These are phyloP conservation scores for Campodea augens DNA, from an alignment of 1,140 invertebrate genomes.

Conservation along the genomic window DNA sequence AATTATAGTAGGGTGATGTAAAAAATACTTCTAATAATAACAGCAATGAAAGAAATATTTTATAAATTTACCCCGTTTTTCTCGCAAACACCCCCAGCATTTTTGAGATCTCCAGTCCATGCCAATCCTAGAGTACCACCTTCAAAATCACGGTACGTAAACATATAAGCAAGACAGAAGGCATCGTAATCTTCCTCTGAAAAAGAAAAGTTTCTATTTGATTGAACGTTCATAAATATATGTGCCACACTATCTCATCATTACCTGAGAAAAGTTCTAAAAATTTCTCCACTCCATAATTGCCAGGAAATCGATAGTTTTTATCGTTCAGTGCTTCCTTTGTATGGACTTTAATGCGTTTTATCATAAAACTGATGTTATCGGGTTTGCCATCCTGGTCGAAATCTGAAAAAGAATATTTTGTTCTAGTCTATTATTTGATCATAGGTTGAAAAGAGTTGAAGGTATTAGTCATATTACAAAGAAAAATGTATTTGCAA, in stretches of 20 bases:
- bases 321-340: constrained; percentile 59
- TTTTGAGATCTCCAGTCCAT: constrained; percentile 89
- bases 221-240: constrained; percentile 17
- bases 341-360: constrained; percentile 83
- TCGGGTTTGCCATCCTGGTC: constrained; percentile 77
- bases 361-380: constrained; percentile 91
- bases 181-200: constrained; percentile 91
- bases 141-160: constrained; percentile 96
- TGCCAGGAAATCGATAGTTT: constrained; percentile 71
- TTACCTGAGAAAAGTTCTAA: constrained; percentile 77
- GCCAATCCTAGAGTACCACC: constrained; percentile 94
- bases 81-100: constrained; percentile 83
- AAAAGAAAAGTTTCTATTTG: too few species aligned
- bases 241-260: neutral
- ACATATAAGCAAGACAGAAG: constrained; percentile 97
- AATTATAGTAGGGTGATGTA: too few species aligned
- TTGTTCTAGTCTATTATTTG: too few species aligned
- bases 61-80: constrained; percentile 88
- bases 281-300: constrained; percentile 87
- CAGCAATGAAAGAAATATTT: too few species aligned
- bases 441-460: too few species aligned
- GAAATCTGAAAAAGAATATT: constrained; percentile 61
- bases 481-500: too few species aligned
- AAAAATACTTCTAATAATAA: too few species aligned
- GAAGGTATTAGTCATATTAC: too few species aligned